phyloP scores from a whole-genome alignment of 2,888 invertebrate genomes.

The Rapana venosa region DNA sequence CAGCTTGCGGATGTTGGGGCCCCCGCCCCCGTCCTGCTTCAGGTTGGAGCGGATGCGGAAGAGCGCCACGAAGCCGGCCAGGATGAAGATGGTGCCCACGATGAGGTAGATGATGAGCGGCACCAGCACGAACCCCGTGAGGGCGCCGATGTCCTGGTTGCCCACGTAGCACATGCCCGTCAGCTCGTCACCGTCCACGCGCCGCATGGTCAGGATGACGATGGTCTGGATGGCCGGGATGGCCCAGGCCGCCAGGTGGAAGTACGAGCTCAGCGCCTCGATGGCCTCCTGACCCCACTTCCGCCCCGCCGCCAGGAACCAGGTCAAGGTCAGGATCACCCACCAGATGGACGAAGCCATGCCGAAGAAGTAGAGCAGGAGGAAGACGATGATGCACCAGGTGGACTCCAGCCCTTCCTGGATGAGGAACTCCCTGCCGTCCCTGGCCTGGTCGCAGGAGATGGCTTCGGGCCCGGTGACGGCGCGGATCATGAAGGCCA shows the following conservation, averaged over 20 bases:
- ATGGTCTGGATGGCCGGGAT: constrained; percentile 78
- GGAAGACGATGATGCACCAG: constrained; percentile 86
- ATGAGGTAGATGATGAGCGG: constrained; percentile 79
- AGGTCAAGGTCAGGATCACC: constrained; percentile 79
- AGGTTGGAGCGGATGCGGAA: constrained; percentile 77
- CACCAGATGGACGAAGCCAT: constrained; percentile 87
- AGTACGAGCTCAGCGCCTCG: constrained; percentile 77
- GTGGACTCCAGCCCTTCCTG: constrained; percentile 81
- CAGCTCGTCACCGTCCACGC: constrained; percentile 83
- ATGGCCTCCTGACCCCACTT: constrained; percentile 80
- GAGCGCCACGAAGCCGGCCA: constrained; percentile 78
- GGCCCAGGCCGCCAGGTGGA: constrained; percentile 79
- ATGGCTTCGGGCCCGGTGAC: constrained; percentile 74
- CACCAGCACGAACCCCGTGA: constrained; percentile 88
- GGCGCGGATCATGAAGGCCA: constrained; percentile 78
- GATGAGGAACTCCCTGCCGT: constrained; percentile 79
- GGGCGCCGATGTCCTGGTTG: constrained; percentile 89
- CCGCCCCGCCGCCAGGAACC: constrained; percentile 78
- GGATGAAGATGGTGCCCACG: constrained; percentile 77
- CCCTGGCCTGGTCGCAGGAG: constrained; percentile 82
- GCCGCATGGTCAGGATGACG: constrained; percentile 76
- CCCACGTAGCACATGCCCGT: constrained; percentile 93
- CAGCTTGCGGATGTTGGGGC: constrained; percentile 82
- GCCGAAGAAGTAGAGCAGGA: constrained; percentile 88
- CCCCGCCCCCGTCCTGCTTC: constrained; percentile 81